Conservation (phyloP, 1,140 invertebrate genomes). For the Phymastichus coffea region DNA sequence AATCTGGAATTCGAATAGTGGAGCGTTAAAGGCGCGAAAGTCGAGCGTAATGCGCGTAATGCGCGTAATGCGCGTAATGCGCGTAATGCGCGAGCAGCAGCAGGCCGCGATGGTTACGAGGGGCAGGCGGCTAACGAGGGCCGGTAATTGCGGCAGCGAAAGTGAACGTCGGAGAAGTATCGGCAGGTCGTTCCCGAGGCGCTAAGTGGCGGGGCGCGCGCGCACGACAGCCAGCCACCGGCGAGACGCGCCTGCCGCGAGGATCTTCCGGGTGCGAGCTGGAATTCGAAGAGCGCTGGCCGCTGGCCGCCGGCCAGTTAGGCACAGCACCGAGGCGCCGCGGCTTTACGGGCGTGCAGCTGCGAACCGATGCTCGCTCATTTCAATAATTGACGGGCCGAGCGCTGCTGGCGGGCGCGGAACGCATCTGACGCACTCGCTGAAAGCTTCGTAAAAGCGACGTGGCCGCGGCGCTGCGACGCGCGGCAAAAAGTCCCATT, state of each 20-base stretch:
- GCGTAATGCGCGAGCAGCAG: too few species aligned
- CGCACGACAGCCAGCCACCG: slow-evolving; percentile 21
- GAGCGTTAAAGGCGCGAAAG: too few species aligned
- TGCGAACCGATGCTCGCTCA: slow-evolving; percentile 44
- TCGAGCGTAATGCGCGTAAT: too few species aligned
- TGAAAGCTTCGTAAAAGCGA: slow-evolving; percentile 20
- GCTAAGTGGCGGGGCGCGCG: neutral
- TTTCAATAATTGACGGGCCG: slow-evolving; percentile 56
- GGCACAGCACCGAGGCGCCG: too few species aligned
- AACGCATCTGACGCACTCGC: slow-evolving; percentile 47
- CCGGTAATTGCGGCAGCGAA: too few species aligned
- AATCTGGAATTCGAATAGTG: slow-evolving; percentile 20
- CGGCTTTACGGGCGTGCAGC: too few species aligned
- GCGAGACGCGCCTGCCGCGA: neutral
- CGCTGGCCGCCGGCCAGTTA: too few species aligned
- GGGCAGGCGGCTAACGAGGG: too few species aligned
- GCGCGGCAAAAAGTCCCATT: too few species aligned
- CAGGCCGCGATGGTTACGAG: too few species aligned
- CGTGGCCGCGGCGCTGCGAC: neutral
- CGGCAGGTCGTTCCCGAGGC: neutral
- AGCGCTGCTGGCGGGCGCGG: slow-evolving; percentile 34
- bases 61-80: too few species aligned
- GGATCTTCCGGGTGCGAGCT: slow-evolving; percentile 18
- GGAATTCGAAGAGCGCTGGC: slow-evolving; percentile 9
- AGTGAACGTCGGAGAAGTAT: slow-evolving; percentile 14